Conservation (phyloP, 2,888 invertebrate species). For the Platycheirus albimanus region DNA sequence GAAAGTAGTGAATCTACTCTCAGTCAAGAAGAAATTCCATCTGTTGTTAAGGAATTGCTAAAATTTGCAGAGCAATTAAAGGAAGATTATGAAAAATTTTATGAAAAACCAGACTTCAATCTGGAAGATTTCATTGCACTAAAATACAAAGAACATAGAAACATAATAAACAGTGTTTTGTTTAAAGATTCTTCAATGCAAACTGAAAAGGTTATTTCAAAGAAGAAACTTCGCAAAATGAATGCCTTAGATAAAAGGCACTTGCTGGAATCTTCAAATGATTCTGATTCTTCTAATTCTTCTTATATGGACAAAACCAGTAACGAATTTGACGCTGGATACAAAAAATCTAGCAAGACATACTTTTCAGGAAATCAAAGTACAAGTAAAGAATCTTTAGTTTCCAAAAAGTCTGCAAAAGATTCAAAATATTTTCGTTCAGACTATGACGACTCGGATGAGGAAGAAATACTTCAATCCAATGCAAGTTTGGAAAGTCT, state of each 20-base stretch:
- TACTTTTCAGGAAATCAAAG: background rate
- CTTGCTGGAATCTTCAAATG: slow-evolving; percentile 75
- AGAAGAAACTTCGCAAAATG: slow-evolving; percentile 74
- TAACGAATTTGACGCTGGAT: slow-evolving; percentile 22
- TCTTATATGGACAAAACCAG: slow-evolving; percentile 37
- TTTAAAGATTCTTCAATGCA: slow-evolving; percentile 71
- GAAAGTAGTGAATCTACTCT: too few species aligned
- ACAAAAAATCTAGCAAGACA: slow-evolving; percentile 16
- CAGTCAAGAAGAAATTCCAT: background rate
- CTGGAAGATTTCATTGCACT: slow-evolving; percentile 75
- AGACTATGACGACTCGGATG: slow-evolving; percentile 35
- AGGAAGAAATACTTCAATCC: slow-evolving; percentile 15
- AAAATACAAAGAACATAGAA: slow-evolving; percentile 75
- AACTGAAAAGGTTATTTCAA: slow-evolving; percentile 70
- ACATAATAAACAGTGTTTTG: slow-evolving; percentile 50
- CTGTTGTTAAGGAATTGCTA: slow-evolving; percentile 70
- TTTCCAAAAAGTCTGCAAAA: slow-evolving; percentile 6
- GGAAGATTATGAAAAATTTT: slow-evolving; percentile 75
- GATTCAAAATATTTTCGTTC: slow-evolving; percentile 17
- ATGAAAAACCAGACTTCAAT: slow-evolving; percentile 66
- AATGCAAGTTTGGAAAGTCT: slow-evolving; percentile 29
- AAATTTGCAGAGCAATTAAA: slow-evolving; percentile 76
- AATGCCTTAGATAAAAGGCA: slow-evolving; percentile 76
- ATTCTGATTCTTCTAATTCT: slow-evolving; percentile 68
- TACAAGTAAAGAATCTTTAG: slow-evolving; percentile 12